Evolutionary conservation across 1,140 invertebrate species (phyloP).

Genomic region (Bombus pascuorum): DNA sequence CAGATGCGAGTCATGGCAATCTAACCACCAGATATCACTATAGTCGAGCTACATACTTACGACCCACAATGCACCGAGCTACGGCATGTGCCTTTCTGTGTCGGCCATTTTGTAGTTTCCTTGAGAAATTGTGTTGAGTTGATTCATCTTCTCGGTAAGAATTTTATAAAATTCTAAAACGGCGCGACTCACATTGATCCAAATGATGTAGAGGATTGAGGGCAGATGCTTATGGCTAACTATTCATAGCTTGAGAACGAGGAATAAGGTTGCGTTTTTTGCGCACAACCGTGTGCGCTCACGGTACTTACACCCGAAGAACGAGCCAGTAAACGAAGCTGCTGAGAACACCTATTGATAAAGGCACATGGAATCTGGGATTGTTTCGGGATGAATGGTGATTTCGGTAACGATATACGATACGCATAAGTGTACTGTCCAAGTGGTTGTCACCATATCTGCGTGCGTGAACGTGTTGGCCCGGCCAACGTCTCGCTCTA

Average conservation of each 20-base stretch:
- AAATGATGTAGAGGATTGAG: constrained; percentile 57
- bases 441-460: constrained; percentile 72
- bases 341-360: constrained; percentile 63
- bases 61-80: constrained; percentile 84
- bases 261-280: constrained; percentile 63
- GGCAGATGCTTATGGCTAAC: constrained; percentile 48
- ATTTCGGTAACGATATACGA: constrained; percentile 72
- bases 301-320: constrained; percentile 65
- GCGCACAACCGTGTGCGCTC: constrained; percentile 63
- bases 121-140: constrained; percentile 86
- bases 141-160: constrained; percentile 81
- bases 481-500: constrained; percentile 79
- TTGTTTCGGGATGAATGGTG: constrained; percentile 74
- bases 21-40: constrained; percentile 28
- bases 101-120: constrained; percentile 88
- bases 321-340: constrained; percentile 72
- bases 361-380: constrained; percentile 82
- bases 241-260: constrained; percentile 53
- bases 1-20: background rate
- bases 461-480: constrained; percentile 70
- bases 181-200: constrained; percentile 63
- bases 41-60: constrained; percentile 55
- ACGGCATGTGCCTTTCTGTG: constrained; percentile 86
- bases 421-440: constrained; percentile 66
- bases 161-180: constrained; percentile 69